Conservation (phyloP, 2,888 invertebrate species). For the Rotaria magnacalcarata region DNA sequence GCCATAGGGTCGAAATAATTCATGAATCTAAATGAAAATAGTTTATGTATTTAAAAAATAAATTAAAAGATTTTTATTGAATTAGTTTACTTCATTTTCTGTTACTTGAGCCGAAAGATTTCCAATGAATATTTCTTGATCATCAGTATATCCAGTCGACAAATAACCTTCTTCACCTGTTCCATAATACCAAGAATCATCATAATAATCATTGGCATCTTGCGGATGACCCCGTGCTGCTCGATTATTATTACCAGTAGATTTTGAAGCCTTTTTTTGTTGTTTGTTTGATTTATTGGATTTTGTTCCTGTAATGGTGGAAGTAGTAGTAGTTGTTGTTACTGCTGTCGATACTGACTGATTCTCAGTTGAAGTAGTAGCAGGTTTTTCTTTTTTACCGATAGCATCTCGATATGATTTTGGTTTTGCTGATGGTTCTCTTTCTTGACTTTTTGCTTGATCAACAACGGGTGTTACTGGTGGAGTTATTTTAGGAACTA, state of each 20-base stretch:
- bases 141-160: background rate
- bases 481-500: background rate
- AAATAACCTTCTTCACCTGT: background rate
- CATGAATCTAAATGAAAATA: background rate
- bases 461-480: background rate
- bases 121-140: constrained; percentile 34
- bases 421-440: background rate
- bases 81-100: background rate
- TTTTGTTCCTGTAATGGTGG: background rate
- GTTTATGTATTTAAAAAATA: background rate
- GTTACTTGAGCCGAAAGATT: background rate
- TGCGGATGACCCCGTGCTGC: background rate
- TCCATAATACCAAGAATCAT: constrained; percentile 17
- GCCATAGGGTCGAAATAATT: background rate
- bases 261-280: background rate
- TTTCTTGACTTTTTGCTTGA: background rate
- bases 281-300: constrained; percentile 12
- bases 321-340: background rate
- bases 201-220: background rate
- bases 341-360: background rate
- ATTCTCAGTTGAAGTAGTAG: background rate
- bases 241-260: background rate
- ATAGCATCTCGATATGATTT: constrained; percentile 24
- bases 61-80: background rate
- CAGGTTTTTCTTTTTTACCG: background rate